A percentile compares a stretch with the other conserved stretches of the same genome.
These are phyloP conservation scores for Neodiprion pinetum DNA, from an alignment of 1,140 invertebrate species.

Conservation along the genomic window DNA sequence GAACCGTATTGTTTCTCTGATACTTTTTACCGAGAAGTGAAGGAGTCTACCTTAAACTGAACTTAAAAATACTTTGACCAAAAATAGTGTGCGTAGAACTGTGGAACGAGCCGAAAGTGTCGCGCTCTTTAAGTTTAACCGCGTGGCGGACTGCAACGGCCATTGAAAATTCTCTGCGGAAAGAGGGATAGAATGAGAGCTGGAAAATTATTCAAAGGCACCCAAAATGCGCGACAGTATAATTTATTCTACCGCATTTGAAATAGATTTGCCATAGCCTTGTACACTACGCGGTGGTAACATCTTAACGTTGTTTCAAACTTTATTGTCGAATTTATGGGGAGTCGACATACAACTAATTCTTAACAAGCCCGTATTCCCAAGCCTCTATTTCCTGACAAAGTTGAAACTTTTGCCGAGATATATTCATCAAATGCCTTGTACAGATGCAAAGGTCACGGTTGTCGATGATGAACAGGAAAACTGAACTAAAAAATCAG, in stretches of 20 bases:
- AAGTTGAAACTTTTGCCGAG: no score
- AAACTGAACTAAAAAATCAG: no score
- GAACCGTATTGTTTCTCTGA: no score
- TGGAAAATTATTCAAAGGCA: background rate
- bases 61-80: slow-evolving; percentile 49
- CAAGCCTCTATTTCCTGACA: background rate
- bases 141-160: background rate
- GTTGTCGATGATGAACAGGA: no score
- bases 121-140: slow-evolving; percentile 14
- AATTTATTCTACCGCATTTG: background rate
- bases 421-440: no score
- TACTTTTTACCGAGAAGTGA: background rate
- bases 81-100: slow-evolving; percentile 33
- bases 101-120: background rate
- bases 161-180: no score
- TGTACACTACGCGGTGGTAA: background rate
- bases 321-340: background rate
- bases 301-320: background rate
- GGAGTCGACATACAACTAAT: background rate
- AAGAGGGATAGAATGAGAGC: background rate
- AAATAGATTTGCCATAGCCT: background rate
- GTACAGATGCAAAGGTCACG: no score
- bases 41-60: slow-evolving; percentile 26
- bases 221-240: background rate
- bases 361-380: background rate